These are phyloP conservation scores for Synanthedon vespiformis DNA, from an alignment of 2,888 invertebrate species.

Conservation along the genomic window DNA sequence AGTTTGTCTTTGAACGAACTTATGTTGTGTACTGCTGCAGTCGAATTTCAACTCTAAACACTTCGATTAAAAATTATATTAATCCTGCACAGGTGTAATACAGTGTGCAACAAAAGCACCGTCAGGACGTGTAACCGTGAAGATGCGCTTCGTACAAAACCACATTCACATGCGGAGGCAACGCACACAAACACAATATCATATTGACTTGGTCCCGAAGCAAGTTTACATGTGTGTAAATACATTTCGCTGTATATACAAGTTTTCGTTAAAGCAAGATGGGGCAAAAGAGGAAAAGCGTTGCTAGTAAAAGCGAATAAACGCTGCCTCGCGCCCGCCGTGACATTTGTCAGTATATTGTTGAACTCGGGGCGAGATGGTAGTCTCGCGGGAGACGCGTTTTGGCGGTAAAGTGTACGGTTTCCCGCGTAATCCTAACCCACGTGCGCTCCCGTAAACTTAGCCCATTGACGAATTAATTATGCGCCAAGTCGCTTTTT, in stretches of 20 bases:
- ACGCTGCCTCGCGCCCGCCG: slow-evolving; percentile 35
- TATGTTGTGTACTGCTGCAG: slow-evolving; percentile 15
- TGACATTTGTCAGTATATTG: slow-evolving; percentile 58
- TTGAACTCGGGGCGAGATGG: slow-evolving; percentile 47
- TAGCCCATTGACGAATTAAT: slow-evolving; percentile 4
- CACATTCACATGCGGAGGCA: slow-evolving; percentile 24
- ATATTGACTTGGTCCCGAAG: slow-evolving; percentile 15
- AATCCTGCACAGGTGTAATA: slow-evolving; percentile 12
- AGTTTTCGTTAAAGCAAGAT: slow-evolving; percentile 57
- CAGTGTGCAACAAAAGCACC: slow-evolving; percentile 43
- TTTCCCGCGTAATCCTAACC: slow-evolving; percentile 40
- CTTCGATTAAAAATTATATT: slow-evolving; percentile 25
- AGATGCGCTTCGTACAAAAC: slow-evolving; percentile 30
- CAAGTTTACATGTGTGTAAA: slow-evolving; percentile 47
- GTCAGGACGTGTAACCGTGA: slow-evolving; percentile 15
- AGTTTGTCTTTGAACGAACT: slow-evolving; percentile 32
- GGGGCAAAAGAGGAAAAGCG: slow-evolving; percentile 59
- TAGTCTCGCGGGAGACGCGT: slow-evolving; percentile 34
- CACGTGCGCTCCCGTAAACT: slow-evolving; percentile 33
- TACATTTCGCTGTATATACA: slow-evolving; percentile 42
- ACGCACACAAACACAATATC: slow-evolving; percentile 20
- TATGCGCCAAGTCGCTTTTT: slow-evolving; percentile 17
- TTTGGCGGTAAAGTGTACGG: slow-evolving; percentile 47
- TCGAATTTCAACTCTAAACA: slow-evolving; percentile 29
- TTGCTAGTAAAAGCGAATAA: slow-evolving; percentile 47